These are phyloP conservation scores for Pituophis catenifer DNA, from an alignment of 2,113 vertebrate species.

Conservation along the genomic window DNA sequence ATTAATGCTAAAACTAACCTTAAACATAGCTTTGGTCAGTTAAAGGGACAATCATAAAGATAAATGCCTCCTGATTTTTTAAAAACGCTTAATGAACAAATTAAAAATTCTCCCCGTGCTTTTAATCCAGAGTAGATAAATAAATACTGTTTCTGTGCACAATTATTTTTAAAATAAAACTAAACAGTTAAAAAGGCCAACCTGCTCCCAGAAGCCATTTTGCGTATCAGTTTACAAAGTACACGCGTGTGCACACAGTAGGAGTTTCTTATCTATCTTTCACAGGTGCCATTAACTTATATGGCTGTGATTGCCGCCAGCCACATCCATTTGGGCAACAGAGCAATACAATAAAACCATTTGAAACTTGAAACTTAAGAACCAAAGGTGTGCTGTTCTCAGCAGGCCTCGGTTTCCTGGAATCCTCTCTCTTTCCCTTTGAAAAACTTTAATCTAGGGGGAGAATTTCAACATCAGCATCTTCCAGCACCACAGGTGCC, in stretches of 20 bases:
- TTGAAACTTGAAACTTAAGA: constrained; percentile 18
- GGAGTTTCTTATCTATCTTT: constrained; percentile 56
- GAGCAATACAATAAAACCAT: background rate
- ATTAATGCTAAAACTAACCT: background rate
- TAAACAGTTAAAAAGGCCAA: background rate
- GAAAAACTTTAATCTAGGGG: background rate
- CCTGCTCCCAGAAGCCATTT: background rate
- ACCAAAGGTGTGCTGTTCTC: background rate
- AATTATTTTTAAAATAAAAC: background rate
- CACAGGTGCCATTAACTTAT: constrained; percentile 41
- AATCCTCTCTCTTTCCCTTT: background rate
- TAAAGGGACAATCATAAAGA: background rate
- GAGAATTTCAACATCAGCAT: constrained; percentile 21
- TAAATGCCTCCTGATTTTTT: too few species aligned
- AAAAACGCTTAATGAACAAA: background rate
- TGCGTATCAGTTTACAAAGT: background rate
- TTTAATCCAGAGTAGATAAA: background rate
- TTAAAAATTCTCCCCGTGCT: background rate
- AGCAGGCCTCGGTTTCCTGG: accelerated
- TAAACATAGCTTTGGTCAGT: background rate
- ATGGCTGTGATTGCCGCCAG: background rate
- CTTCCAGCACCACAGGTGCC: background rate
- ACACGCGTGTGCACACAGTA: background rate
- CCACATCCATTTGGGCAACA: background rate
- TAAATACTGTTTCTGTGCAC: background rate